These are phyloP conservation scores for Trinectes maculatus DNA, from an alignment of 2,113 vertebrate genomes.

Conservation along the genomic window DNA sequence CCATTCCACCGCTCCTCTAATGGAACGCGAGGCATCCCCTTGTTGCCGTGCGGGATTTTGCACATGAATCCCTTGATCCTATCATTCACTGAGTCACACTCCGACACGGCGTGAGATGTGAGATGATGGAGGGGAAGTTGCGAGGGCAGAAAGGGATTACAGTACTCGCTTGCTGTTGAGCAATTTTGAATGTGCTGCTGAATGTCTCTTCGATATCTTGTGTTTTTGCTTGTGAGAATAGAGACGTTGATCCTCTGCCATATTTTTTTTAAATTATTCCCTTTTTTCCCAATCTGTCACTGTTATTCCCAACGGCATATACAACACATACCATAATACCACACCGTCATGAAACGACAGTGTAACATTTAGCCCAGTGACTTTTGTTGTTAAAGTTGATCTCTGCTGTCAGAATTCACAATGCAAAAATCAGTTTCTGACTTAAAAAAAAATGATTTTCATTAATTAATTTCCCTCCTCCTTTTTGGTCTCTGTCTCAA, in stretches of 20 bases:
- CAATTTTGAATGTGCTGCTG: constrained; percentile 28
- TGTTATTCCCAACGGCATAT: not conserved
- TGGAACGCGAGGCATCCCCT: constrained; percentile 75
- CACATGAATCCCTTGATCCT: constrained; percentile 32
- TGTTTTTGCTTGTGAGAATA: constrained; percentile 39
- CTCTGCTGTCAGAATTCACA: too few relatives aligned
- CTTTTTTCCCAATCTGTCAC: too few relatives aligned
- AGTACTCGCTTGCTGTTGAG: constrained; percentile 60
- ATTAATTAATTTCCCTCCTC: too few relatives aligned
- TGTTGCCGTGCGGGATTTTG: constrained; percentile 38
- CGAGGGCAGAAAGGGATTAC: constrained; percentile 25
- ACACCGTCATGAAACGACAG: constrained; percentile 18
- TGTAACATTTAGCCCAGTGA: not conserved
- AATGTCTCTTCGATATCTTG: constrained; percentile 34
- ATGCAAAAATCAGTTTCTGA: too few relatives aligned
- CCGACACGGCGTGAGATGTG: constrained; percentile 30
- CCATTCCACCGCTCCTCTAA: constrained; percentile 84
- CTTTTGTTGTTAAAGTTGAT: too few relatives aligned
- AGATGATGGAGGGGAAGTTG: constrained; percentile 24
- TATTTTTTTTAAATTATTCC: too few relatives aligned
- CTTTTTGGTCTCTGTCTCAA: too few relatives aligned
- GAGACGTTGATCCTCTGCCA: constrained; percentile 33
- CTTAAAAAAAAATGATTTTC: not conserved
- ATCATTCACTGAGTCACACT: constrained; percentile 33
- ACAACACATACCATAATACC: not conserved